phyloP scores from a whole-genome alignment of 2,113 vertebrate species.

The Myiopsitta monachus region DNA sequence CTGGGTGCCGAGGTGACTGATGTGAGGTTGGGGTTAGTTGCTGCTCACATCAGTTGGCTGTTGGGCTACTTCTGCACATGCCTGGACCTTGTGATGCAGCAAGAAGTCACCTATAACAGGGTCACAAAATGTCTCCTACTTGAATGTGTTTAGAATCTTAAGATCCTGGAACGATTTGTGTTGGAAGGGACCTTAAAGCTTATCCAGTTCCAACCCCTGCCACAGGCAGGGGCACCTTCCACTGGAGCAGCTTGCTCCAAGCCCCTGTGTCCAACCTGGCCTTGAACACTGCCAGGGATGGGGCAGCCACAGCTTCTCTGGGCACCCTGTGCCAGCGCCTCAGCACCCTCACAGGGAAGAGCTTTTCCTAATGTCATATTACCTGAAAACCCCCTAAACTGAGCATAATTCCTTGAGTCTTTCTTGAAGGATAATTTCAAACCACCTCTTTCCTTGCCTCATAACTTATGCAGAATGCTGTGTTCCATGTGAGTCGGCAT shows the following conservation, averaged over 20 bases:
- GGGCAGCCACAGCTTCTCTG: background rate
- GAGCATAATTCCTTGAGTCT: background rate
- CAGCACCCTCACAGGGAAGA: background rate
- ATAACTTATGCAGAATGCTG: fast-evolving
- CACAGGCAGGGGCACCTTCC: background rate
- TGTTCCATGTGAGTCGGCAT: fast-evolving
- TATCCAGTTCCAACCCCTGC: background rate
- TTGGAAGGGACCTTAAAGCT: background rate
- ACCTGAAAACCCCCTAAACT: background rate
- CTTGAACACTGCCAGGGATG: background rate
- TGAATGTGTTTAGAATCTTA: background rate
- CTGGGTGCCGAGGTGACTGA: background rate
- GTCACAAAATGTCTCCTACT: background rate
- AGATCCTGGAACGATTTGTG: background rate
- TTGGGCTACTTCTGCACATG: background rate
- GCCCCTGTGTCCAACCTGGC: too few species aligned
- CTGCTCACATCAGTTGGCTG: background rate
- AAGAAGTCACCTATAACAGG: background rate
- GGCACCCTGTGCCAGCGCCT: background rate
- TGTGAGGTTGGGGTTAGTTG: fast-evolving
- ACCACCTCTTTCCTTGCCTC: background rate
- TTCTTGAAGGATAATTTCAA: background rate
- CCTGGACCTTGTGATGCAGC: background rate
- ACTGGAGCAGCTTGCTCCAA: background rate
- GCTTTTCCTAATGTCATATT: background rate